These are phyloP conservation scores for Eupsittula cactorum DNA, from an alignment of 2,113 vertebrate species.

Conservation along the genomic window DNA sequence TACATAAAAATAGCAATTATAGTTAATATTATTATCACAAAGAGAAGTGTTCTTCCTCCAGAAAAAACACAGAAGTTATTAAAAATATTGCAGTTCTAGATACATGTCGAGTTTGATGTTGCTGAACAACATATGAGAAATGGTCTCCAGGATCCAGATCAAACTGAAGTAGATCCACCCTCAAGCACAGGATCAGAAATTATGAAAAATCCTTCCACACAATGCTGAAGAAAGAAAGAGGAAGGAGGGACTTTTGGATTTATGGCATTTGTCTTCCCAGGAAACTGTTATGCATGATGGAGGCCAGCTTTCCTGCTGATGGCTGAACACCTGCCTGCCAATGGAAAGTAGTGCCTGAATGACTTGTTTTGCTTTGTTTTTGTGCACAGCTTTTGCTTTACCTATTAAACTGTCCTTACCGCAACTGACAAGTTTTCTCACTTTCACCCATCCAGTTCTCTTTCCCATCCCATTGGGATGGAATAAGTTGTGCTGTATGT, in stretches of 20 bases:
- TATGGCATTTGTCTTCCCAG: background rate
- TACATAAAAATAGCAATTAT: background rate
- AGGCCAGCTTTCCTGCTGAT: background rate
- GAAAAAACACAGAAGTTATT: background rate
- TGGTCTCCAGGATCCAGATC: background rate
- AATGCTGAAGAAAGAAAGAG: background rate
- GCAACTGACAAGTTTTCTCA: background rate
- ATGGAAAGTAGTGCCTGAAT: background rate
- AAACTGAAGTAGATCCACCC: background rate
- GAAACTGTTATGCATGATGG: fast-evolving
- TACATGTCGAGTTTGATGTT: background rate
- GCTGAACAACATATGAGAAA: background rate
- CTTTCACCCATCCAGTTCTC: background rate
- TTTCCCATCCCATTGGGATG: background rate
- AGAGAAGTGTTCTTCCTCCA: background rate
- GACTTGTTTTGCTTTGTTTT: background rate
- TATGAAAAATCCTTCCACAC: background rate
- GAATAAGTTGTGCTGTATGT: background rate
- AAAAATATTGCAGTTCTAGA: background rate
- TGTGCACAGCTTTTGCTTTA: background rate
- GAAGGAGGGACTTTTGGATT: background rate
- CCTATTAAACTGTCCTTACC: background rate
- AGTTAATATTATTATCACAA: background rate
- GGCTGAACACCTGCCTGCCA: background rate
- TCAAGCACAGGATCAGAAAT: background rate